Conservation (phyloP, 2,113 vertebrate species). For the Ursus arctos region DNA sequence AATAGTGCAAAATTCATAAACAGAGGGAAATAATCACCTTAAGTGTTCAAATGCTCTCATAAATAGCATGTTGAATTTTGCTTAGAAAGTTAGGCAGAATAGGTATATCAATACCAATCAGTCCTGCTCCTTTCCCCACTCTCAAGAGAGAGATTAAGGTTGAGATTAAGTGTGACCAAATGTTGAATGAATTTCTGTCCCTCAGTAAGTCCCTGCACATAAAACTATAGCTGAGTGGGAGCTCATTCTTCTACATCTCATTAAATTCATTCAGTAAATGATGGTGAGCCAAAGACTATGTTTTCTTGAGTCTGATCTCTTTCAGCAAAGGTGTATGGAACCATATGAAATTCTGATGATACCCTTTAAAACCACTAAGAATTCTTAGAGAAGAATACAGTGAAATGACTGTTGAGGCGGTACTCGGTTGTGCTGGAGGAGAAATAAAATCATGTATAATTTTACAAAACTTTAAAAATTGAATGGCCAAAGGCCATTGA, state of each 20-base stretch:
- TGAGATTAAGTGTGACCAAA: neutral
- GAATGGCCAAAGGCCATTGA: neutral
- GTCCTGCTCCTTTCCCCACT: neutral
- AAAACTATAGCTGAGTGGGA: neutral
- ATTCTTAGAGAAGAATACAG: neutral
- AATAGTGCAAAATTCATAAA: neutral
- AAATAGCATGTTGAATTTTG: neutral
- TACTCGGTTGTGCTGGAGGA: neutral
- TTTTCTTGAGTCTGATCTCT: neutral
- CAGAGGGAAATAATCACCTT: neutral
- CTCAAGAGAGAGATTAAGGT: neutral
- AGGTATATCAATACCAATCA: neutral
- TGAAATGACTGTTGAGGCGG: neutral
- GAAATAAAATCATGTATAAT: constrained; percentile 16
- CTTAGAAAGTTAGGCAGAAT: neutral
- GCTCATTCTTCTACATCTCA: constrained; percentile 72
- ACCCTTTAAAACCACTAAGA: neutral
- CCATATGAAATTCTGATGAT: neutral
- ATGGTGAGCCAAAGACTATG: constrained; percentile 38
- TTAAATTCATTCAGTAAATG: constrained; percentile 51
- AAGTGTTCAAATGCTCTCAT: neutral
- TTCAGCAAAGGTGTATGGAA: neutral
- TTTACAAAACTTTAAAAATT: neutral
- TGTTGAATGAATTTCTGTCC: neutral
- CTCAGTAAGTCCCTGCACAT: neutral